These are phyloP conservation scores for Amiota communis DNA, from an alignment of 2,888 invertebrate genomes.

Conservation along the genomic window DNA sequence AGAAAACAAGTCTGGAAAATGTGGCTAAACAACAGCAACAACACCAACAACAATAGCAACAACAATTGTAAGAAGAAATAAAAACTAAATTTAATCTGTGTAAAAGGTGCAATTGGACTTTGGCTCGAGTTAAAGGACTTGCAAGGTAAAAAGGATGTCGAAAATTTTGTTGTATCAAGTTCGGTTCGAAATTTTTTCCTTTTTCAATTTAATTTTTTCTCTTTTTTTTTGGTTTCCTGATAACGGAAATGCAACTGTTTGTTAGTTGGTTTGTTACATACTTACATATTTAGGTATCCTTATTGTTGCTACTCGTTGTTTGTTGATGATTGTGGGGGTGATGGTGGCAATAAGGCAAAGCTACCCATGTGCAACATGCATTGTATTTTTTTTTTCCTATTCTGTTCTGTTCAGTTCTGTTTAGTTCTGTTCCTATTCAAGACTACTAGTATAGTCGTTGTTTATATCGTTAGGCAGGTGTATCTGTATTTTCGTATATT, in stretches of 20 bases:
- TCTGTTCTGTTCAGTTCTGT: background rate
- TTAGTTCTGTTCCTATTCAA: too few species aligned
- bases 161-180: background rate
- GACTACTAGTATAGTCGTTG: too few species aligned
- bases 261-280: slow-evolving; percentile 8
- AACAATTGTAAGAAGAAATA: slow-evolving; percentile 36
- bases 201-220: background rate
- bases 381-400: background rate
- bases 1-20: background rate
- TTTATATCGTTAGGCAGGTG: too few species aligned
- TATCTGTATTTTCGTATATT: too few species aligned
- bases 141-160: background rate
- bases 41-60: slow-evolving; percentile 22
- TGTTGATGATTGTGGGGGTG: background rate
- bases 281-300: too few species aligned
- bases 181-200: background rate
- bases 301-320: too few species aligned
- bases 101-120: slow-evolving; percentile 25
- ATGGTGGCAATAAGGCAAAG: background rate
- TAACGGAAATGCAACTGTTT: slow-evolving; percentile 32
- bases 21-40: too few species aligned
- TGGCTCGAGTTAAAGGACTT: background rate
- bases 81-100: slow-evolving; percentile 58
- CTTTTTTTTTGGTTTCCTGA: background rate
- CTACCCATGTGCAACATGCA: slow-evolving; percentile 14